These are phyloP conservation scores for Laterallus jamaicensis DNA, from an alignment of 2,113 vertebrate species.

Conservation along the genomic window DNA sequence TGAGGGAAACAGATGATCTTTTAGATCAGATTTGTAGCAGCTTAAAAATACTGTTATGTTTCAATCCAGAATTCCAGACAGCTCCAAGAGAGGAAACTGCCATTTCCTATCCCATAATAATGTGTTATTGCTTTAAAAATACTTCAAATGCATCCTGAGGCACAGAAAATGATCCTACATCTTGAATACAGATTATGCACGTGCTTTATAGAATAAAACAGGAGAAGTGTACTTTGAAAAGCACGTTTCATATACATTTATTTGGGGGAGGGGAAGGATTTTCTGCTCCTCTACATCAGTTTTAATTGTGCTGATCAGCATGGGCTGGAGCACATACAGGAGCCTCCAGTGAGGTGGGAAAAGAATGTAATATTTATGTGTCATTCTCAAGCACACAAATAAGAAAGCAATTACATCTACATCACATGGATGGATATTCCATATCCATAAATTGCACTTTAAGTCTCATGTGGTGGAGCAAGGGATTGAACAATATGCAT, in stretches of 20 bases:
- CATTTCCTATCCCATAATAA: conserved; percentile 42
- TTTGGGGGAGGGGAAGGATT: not conserved
- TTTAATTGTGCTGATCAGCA: not conserved
- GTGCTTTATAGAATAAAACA: not conserved
- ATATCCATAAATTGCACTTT: not conserved
- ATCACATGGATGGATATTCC: not conserved
- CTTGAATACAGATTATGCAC: conserved; percentile 41
- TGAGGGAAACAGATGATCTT: conserved; percentile 19
- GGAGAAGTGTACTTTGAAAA: not conserved
- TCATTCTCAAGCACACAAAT: not conserved
- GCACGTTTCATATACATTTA: not conserved
- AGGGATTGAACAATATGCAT: not conserved
- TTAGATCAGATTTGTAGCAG: not conserved
- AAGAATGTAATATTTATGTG: not conserved
- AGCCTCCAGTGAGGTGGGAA: not conserved
- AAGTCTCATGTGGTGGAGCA: not conserved
- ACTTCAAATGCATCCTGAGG: conserved; percentile 41
- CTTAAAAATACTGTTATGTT: not conserved
- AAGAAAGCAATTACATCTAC: not conserved
- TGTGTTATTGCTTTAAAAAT: conserved; percentile 37
- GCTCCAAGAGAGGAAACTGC: not conserved
- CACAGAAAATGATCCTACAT: not conserved
- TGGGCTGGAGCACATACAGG: not conserved
- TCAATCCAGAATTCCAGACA: conserved; percentile 18
- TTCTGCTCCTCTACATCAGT: not conserved